Evolutionary conservation across 2,113 vertebrate species (phyloP).

Genomic region (Macquaria ambigua): DNA sequence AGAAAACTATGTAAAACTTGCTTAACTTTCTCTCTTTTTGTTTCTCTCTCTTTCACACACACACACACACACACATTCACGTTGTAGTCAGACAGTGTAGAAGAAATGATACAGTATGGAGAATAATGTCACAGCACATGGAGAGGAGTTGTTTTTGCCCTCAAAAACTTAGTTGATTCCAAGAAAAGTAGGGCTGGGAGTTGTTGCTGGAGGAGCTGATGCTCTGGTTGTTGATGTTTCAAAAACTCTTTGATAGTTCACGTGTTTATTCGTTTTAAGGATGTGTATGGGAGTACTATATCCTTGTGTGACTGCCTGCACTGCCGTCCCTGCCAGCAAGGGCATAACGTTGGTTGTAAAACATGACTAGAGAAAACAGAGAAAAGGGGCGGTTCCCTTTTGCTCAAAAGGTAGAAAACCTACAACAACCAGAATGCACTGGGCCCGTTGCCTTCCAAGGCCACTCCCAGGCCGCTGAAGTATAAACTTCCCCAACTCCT

Average conservation of each 20-base stretch:
- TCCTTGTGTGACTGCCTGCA: too few relatives aligned
- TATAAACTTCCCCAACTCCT: too few relatives aligned
- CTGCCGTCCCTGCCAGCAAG: too few relatives aligned
- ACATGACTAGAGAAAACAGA: too few relatives aligned
- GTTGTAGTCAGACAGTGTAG: background rate
- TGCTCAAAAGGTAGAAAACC: too few relatives aligned
- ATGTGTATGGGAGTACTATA: background rate
- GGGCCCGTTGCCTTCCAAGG: too few relatives aligned
- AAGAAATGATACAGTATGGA: background rate
- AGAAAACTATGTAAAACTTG: conserved; percentile 3
- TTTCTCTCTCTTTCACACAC: background rate
- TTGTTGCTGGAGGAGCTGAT: background rate
- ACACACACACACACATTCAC: background rate
- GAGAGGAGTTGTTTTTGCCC: background rate
- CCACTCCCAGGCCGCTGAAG: too few relatives aligned
- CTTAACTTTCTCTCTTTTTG: background rate
- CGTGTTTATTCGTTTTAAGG: background rate
- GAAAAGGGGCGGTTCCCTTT: too few relatives aligned
- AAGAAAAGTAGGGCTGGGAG: background rate
- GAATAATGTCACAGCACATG: background rate
- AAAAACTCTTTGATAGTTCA: background rate
- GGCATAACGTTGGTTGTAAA: too few relatives aligned
- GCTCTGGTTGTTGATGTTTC: background rate
- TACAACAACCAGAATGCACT: too few relatives aligned
- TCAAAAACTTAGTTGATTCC: background rate